Base-by-base conservation (phyloP, 2,888 invertebrate genomes). In the Venusia cambrica region DNA sequence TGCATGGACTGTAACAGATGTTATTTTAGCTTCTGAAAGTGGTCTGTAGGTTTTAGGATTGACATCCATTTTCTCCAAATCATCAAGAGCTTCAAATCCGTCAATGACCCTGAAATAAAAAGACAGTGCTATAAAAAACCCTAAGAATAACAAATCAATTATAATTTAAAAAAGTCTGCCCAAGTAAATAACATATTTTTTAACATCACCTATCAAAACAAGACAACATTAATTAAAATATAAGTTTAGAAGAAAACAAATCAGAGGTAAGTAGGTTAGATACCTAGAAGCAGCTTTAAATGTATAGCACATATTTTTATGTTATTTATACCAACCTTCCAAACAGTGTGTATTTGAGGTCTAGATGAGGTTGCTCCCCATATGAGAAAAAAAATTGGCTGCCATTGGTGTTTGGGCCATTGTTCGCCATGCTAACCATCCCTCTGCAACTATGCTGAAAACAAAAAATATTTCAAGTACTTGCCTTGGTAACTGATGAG, bases 381-480 rank as follows among this genome's bases (percentile, higher is more conserved):
- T 99, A 99, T 0, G 95, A 93, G 50, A 99, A 94, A 73, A 99
- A 99, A 79, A 99, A 99, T 73, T 99, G 99, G 61, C 98, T 98
- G 2, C 94, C 96, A 88, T 99, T 99, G 4, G 97, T 95, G 73
- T 99, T 97, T 0, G 98, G 97, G 2, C 99, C 99, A 87, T 96
- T 98, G 72, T 98, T 99, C 3, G 99, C 99, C 98, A 99, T 98
- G 2, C 98, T 98, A 1, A 99, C 89, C 47, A 94, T 91, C 0
- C 98, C 99, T 61, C 98, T 89, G 7, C 91, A 88, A 65, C 91
- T 94, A 70, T 99, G 99, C 94, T 93, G 57, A 4, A 70, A 74
- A 52, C 22, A 45, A 44, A 36, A 16, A 37, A 17, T 6, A 15
- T n/a, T 18, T 24, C 25, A 21, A 7, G 8, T 13, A n/a, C n/a